Conservation (phyloP, 35 echinoderm and acorn worm genomes). For the Acanthaster planci region DNA sequence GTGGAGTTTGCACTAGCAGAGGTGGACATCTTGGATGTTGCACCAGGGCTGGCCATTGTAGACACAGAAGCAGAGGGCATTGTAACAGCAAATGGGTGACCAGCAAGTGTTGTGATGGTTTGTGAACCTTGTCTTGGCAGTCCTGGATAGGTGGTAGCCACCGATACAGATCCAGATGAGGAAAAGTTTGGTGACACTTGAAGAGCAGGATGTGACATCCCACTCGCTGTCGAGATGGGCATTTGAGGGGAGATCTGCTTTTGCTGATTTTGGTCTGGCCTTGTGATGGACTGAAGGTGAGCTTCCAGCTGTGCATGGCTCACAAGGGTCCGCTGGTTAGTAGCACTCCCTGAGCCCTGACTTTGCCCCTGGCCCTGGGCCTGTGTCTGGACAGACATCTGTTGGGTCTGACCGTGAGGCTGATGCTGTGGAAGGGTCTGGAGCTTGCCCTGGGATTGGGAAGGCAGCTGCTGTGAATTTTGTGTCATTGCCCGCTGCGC, state of each 20-base stretch:
- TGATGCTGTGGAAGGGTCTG: neutral
- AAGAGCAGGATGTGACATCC: neutral
- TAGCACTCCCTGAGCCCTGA: neutral
- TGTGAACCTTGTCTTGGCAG: neutral
- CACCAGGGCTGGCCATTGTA: neutral
- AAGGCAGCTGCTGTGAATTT: constrained; percentile 23
- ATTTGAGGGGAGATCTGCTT: neutral
- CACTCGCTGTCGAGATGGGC: neutral
- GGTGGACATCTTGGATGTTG: neutral
- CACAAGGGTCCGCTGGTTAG: neutral
- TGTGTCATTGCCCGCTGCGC: neutral
- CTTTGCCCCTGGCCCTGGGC: neutral
- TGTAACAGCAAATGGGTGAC: neutral
- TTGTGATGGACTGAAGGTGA: constrained; percentile 11
- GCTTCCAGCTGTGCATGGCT: constrained; percentile 12
- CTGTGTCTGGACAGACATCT: neutral
- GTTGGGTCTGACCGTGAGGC: constrained; percentile 9
- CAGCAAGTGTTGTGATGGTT: neutral
- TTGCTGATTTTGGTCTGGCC: neutral
- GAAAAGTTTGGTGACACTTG: neutral
- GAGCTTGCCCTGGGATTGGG: neutral
- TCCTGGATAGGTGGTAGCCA: constrained; percentile 10
- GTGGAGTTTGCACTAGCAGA: neutral
- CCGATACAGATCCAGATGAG: neutral
- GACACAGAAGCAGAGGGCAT: neutral